A percentile compares a stretch with the other conserved stretches of the same genome.
Evolutionary conservation across 2,888 invertebrate species (phyloP).

Genomic region (Caradrina clavipalpis): DNA sequence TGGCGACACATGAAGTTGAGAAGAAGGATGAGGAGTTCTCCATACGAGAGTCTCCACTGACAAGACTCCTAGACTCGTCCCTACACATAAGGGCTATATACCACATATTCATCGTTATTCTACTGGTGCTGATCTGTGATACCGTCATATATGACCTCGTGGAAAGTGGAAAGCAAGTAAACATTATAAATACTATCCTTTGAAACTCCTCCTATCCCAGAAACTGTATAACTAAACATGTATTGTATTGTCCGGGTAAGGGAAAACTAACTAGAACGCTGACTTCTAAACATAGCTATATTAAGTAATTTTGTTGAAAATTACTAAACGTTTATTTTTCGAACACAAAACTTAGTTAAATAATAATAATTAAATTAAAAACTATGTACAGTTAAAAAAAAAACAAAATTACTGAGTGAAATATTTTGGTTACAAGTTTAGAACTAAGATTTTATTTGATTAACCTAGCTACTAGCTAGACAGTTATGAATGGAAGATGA

Average conservation of each 20-base stretch:
- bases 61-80: slow-evolving; percentile 93
- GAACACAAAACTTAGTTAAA: too few relatives aligned
- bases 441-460: too few relatives aligned
- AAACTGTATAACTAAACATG: neutral
- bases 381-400: too few relatives aligned
- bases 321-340: too few relatives aligned
- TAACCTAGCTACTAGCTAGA: too few relatives aligned
- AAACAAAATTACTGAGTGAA: too few relatives aligned
- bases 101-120: slow-evolving; percentile 95
- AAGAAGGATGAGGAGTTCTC: slow-evolving; percentile 87
- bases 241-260: neutral
- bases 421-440: too few relatives aligned
- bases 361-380: too few relatives aligned
- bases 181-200: slow-evolving; percentile 41
- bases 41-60: slow-evolving; percentile 95
- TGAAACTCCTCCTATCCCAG: neutral
- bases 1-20: slow-evolving; percentile 59
- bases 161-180: slow-evolving; percentile 94
- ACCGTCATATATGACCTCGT: slow-evolving; percentile 94
- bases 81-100: slow-evolving; percentile 96
- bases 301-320: too few relatives aligned
- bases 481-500: too few relatives aligned
- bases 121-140: slow-evolving; percentile 94
- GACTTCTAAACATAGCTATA: neutral
- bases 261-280: neutral